Evolutionary conservation across 2,888 invertebrate species (phyloP).

Genomic region (Mechanitis mazaeus): DNA sequence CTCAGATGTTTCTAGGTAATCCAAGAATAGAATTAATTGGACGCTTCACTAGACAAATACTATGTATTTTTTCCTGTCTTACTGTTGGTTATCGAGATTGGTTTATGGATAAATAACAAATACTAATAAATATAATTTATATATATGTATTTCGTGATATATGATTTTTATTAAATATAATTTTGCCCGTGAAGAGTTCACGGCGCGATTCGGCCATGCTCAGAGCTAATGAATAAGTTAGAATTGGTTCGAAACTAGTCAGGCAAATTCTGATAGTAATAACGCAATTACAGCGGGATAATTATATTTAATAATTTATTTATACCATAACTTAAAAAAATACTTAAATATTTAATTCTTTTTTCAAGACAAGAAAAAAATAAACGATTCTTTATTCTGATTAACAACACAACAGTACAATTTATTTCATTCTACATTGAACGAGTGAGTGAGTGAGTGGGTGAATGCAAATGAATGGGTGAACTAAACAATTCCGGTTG

Average conservation of each 20-base stretch:
- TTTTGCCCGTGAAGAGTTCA: too few relatives aligned
- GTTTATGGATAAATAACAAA: constrained; percentile 7
- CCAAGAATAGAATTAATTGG: constrained; percentile 53
- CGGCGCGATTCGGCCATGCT: too few relatives aligned
- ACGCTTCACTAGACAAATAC: constrained; percentile 46
- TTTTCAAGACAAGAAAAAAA: background rate
- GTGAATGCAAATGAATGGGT: constrained; percentile 5
- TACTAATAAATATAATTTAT: constrained; percentile 1
- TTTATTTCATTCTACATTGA: constrained; percentile 1
- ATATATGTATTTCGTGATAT: too few relatives aligned
- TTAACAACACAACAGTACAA: constrained; percentile 1
- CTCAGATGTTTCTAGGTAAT: constrained; percentile 51
- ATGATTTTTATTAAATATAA: too few relatives aligned
- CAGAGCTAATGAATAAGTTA: too few relatives aligned
- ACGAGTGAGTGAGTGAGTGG: background rate
- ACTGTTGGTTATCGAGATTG: constrained; percentile 11
- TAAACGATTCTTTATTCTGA: background rate
- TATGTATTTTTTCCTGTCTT: constrained; percentile 32
- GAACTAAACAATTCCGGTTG: constrained; percentile 39
- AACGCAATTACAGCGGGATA: too few relatives aligned
- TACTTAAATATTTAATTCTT: background rate
- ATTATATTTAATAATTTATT: background rate
- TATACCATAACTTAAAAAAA: background rate
- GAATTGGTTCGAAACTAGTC: too few relatives aligned
- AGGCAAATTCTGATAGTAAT: too few relatives aligned